A percentile compares a stretch with the other conserved stretches of the same genome.
phyloP scores from a whole-genome alignment of 2,113 vertebrate genomes.

The Verasper variegatus region DNA sequence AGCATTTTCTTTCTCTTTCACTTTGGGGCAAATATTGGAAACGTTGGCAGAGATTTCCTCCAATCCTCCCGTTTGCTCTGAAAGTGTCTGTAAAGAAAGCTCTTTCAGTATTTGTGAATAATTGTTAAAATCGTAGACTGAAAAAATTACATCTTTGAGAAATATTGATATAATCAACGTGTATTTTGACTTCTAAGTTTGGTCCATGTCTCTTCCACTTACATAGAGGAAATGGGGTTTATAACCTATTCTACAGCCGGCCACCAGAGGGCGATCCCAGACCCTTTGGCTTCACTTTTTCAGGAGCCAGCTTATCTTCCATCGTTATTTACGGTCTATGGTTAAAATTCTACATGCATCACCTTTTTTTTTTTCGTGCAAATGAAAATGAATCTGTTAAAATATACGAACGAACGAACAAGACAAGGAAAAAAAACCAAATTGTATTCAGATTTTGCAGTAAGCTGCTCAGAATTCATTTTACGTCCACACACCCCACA shows the following conservation, averaged over 20 bases:
- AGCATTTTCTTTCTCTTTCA: neutral
- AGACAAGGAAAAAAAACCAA: constrained; percentile 8
- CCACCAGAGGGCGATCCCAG: no score
- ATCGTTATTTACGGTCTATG: neutral
- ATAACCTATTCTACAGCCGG: no score
- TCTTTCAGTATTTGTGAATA: no score
- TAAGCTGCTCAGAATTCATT: constrained; percentile 38
- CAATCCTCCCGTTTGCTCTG: constrained; percentile 27
- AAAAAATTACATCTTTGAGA: no score
- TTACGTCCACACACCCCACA: neutral
- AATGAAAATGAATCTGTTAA: neutral
- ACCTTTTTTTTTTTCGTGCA: constrained; percentile 1
- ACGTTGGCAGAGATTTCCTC: constrained; percentile 13
- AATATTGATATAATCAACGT: no score
- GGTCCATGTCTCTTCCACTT: no score
- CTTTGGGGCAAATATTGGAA: neutral
- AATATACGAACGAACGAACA: neutral
- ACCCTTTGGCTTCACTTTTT: no score
- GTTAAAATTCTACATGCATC: neutral
- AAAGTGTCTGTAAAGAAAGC: no score
- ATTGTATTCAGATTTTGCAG: constrained; percentile 45
- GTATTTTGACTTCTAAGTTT: no score
- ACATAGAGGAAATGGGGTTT: no score
- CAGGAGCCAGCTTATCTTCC: neutral
- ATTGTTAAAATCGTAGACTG: no score